Base-by-base conservation (phyloP, 2,888 invertebrate species). In the Sclerodermus sp. region DNA sequence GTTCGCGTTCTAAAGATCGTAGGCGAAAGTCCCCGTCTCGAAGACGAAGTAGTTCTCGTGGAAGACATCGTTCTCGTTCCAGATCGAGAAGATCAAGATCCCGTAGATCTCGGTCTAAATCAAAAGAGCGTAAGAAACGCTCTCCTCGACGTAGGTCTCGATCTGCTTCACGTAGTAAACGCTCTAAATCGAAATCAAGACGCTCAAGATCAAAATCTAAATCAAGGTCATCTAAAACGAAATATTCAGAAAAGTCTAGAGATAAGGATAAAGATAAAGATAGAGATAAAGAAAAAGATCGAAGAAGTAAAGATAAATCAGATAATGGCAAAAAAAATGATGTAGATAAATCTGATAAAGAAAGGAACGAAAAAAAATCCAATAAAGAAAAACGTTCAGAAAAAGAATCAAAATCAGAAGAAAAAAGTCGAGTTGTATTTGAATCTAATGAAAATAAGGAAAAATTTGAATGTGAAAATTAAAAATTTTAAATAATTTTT, bases 111-210 rank as follows among this genome's bases (percentile, higher is more conserved):
- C 68, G 80, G 43, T 78, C 78, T 1, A 73, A 77, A 38, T 79
- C 79, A 1, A 75, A 73, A 39, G 74, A 76, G 47, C 69, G 73
- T 1, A 76, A 73, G 52, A 74, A 70, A 57, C 66, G 68, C 29
- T 70, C 74, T 1, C 71, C 72, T 0, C 66, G 68, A 1, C 66
- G 69, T 52, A 66, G 67, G 29, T 77, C 76, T 45, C 73, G 78
- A 12, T 81, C 82, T 2, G 79, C 66, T 12, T 79, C 80, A 1
- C 76, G 84, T 1, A 84, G 83, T 60, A 84, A 85, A 55, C 81
- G 85, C 46, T 83, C 85, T 0, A 82, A 83, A 31, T 82, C 85
- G 0, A 73, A 78, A 23, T 75, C 79, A 1, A 71, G 79, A 39
- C 68, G 79, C 2, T 80, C 81, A 0, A 73, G 81, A 30, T 82